Conservation (phyloP, 2,113 vertebrate species). For the Sander lucioperca region DNA sequence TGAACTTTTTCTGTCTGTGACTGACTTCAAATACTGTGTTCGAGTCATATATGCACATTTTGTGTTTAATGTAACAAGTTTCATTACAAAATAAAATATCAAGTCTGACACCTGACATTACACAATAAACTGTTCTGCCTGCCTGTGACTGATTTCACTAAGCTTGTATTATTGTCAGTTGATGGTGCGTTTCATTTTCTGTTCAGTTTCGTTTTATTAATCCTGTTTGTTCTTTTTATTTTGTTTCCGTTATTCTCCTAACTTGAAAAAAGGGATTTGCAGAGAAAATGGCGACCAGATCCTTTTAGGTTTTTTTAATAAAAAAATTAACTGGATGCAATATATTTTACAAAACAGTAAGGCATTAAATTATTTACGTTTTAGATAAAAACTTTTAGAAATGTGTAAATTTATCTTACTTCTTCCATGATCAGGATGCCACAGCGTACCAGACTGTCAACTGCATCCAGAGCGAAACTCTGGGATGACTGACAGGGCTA, state of each 20-base stretch:
- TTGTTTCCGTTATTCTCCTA: background rate
- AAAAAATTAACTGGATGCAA: conserved; percentile 5
- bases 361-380: conserved; percentile 23
- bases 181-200: background rate
- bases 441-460: conserved; percentile 92
- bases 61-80: background rate
- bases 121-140: background rate
- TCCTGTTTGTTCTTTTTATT: background rate
- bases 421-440: conserved; percentile 91
- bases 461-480: conserved; percentile 85
- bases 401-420: conserved; percentile 78
- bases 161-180: background rate
- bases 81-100: background rate
- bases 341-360: background rate
- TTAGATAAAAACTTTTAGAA: conserved; percentile 13
- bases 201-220: background rate
- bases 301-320: conserved; percentile 3
- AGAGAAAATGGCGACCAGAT: conserved; percentile 8
- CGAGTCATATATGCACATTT: background rate
- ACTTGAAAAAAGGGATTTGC: background rate
- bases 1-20: no score
- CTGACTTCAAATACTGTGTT: no score
- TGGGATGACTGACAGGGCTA: conserved; percentile 91
- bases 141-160: background rate
- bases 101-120: background rate